Percentiles rank a stretch among this genome's conserved stretches.
phyloP scores from a whole-genome alignment of 2,113 vertebrate genomes.

The Sphyrna mokarran region DNA sequence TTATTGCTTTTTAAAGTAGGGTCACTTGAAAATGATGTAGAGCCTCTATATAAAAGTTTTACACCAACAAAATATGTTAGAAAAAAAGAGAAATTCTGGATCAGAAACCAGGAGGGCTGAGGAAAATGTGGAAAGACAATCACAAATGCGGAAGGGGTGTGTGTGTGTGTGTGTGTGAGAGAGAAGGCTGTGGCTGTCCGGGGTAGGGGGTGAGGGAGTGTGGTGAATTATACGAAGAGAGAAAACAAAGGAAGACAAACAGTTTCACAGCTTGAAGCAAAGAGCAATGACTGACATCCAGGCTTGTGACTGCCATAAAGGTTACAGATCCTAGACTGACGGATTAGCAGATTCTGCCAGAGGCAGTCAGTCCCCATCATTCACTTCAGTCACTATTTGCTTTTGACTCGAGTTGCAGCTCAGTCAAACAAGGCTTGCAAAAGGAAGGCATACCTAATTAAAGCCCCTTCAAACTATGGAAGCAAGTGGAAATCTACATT shows the following conservation, averaged over 20 bases:
- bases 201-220: neutral
- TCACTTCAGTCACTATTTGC: conserved; percentile 31
- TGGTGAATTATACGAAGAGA: neutral
- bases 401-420: neutral
- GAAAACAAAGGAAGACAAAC: neutral
- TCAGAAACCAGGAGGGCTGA: neutral
- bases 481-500: neutral
- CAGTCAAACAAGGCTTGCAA: conserved; percentile 12
- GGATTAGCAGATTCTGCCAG: conserved; percentile 30
- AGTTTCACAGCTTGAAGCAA: conserved; percentile 5
- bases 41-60: neutral
- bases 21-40: neutral
- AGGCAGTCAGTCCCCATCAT: conserved; percentile 13
- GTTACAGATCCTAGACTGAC: neutral
- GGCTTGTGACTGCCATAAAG: conserved; percentile 1
- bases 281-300: conserved; percentile 17
- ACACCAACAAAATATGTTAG: neutral
- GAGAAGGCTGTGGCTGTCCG: no score
- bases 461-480: neutral
- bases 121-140: neutral
- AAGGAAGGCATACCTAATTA: neutral
- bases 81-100: neutral
- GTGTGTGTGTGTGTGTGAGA: no score
- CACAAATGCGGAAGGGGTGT: neutral
- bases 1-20: neutral